Conservation (phyloP, 2,888 invertebrate species). For the Ethmia dodecea region DNA sequence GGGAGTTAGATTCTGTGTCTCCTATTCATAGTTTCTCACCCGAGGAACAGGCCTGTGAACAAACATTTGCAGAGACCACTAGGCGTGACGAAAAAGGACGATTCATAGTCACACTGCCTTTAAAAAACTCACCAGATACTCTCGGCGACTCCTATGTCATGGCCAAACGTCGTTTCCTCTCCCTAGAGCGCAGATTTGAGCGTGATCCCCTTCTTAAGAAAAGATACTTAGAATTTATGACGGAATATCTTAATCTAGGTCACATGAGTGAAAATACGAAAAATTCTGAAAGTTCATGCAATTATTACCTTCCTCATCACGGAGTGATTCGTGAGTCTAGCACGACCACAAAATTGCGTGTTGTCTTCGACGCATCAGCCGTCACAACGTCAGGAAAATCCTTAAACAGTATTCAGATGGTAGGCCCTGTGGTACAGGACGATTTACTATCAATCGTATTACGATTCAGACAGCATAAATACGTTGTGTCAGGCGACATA, state of each 20-base stretch:
- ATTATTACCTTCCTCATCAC: conserved; percentile 16
- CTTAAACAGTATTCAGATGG: conserved; percentile 12
- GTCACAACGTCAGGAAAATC: conserved; percentile 7
- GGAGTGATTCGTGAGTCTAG: conserved; percentile 14
- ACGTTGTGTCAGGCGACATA: conserved; percentile 6
- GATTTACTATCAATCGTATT: not conserved
- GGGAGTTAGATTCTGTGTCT: conserved; percentile 20
- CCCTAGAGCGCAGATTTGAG: conserved; percentile 13
- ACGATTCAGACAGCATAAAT: conserved; percentile 7
- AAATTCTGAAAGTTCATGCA: not conserved
- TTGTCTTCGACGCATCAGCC: conserved; percentile 17
- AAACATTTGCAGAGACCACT: conserved; percentile 14
- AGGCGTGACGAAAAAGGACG: conserved; percentile 14
- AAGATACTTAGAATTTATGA: conserved; percentile 13
- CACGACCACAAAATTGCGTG: conserved; percentile 14
- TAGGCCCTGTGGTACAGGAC: conserved; percentile 11
- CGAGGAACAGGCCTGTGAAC: conserved; percentile 20
- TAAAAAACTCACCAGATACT: conserved; percentile 12
- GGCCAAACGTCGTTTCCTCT: conserved; percentile 19
- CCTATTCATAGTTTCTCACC: conserved; percentile 5
- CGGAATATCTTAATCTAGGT: conserved; percentile 15
- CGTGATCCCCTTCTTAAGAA: conserved; percentile 10
- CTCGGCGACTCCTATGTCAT: conserved; percentile 21
- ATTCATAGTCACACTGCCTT: conserved; percentile 20
- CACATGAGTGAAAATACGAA: conserved; percentile 11